These are phyloP conservation scores for Oryctes rhinoceros DNA, from an alignment of 1,140 invertebrate species.

Conservation along the genomic window DNA sequence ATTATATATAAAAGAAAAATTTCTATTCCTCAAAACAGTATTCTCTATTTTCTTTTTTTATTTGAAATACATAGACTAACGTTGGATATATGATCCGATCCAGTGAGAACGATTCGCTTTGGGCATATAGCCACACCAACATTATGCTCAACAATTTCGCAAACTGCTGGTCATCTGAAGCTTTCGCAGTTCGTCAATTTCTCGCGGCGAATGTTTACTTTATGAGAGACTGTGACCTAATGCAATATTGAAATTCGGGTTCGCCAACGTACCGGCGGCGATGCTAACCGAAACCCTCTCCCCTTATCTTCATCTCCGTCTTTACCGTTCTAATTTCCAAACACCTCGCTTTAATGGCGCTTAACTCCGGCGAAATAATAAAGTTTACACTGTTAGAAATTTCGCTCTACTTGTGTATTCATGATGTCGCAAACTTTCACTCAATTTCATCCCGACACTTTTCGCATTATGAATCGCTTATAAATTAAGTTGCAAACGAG, in stretches of 20 bases:
- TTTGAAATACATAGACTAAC: too few species aligned
- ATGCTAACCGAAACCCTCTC: neutral
- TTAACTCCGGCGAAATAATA: conserved; percentile 46
- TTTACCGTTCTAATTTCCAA: conserved; percentile 28
- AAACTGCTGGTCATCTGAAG: neutral
- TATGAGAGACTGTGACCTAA: conserved; percentile 1
- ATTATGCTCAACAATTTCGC: neutral
- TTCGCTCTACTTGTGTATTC: conserved; percentile 43
- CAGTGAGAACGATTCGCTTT: neutral
- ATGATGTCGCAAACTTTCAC: conserved; percentile 51
- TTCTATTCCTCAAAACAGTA: too few species aligned
- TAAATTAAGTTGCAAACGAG: conserved; percentile 54
- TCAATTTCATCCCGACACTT: conserved; percentile 54
- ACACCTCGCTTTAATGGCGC: conserved; percentile 44
- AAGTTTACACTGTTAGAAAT: conserved; percentile 45
- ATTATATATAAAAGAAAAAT: too few species aligned
- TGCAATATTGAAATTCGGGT: conserved; percentile 38
- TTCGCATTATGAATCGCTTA: conserved; percentile 54
- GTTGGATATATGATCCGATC: neutral
- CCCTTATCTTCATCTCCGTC: conserved; percentile 30
- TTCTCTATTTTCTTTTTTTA: too few species aligned
- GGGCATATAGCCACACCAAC: neutral
- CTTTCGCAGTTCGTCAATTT: conserved; percentile 33
- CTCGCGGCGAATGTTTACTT: conserved; percentile 33
- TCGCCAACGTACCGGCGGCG: neutral